A percentile compares a stretch with the other conserved stretches of the same genome.
These are phyloP conservation scores for Drosophila ercepeae DNA, from an alignment of 1,140 invertebrate species.

Conservation along the genomic window DNA sequence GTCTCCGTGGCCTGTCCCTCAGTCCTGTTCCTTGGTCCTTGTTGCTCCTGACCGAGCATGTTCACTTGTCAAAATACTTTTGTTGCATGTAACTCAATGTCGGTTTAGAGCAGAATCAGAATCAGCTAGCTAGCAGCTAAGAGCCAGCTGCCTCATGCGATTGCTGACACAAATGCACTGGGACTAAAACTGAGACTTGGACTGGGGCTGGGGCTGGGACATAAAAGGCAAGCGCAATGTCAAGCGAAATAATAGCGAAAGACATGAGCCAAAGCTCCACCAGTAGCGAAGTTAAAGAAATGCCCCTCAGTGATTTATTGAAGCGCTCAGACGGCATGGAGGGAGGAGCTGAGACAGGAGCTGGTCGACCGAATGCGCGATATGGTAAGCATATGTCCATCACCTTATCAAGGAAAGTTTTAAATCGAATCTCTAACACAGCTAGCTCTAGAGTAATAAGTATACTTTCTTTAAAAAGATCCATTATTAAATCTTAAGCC, in stretches of 20 bases:
- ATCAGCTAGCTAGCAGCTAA: slow-evolving; percentile 9
- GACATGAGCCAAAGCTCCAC: slow-evolving; percentile 48
- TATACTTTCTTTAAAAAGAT: not conserved
- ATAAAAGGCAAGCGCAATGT: slow-evolving; percentile 76
- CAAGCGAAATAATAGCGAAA: slow-evolving; percentile 74
- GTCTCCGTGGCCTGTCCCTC: not conserved
- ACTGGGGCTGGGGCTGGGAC: slow-evolving; percentile 43
- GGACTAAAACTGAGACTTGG: slow-evolving; percentile 44
- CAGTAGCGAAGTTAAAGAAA: slow-evolving; percentile 50
- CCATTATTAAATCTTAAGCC: not conserved
- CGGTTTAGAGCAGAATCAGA: slow-evolving; percentile 52
- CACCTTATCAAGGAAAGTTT: not conserved
- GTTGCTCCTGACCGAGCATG: slow-evolving; percentile 59
- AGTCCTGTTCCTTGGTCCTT: slow-evolving; percentile 1
- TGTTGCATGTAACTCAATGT: slow-evolving; percentile 79
- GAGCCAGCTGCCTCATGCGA: slow-evolving; percentile 69
- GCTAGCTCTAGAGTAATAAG: too few relatives aligned
- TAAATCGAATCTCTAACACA: too few relatives aligned
- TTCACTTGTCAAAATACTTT: slow-evolving; percentile 80
- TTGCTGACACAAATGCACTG: slow-evolving; percentile 75
- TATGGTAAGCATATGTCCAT: slow-evolving; percentile 41
- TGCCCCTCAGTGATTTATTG: slow-evolving; percentile 75
- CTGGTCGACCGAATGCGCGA: slow-evolving; percentile 27
- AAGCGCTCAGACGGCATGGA: slow-evolving; percentile 52
- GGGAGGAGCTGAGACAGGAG: not conserved